A percentile compares a stretch with the other conserved stretches of the same genome.
Evolutionary conservation across 2,797 vertebrate genomes (phyloP).

Genomic region (Paratrypauchen microcephalus): DNA sequence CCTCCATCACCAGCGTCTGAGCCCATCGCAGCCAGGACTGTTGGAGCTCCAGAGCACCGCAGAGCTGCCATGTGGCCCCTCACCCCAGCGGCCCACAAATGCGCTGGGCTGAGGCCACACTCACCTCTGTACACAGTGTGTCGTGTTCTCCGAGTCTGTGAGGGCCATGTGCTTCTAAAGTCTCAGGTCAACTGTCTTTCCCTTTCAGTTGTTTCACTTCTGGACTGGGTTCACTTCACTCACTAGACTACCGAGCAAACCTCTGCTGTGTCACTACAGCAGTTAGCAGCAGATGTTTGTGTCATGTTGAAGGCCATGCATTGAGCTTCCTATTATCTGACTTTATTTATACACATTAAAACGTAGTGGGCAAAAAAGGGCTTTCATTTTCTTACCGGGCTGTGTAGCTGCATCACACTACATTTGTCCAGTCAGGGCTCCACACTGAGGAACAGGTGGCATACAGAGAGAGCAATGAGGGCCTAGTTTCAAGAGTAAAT

Average conservation of each 20-base stretch:
- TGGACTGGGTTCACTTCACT: conserved; percentile 34
- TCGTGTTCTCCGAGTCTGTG: conserved; percentile 47
- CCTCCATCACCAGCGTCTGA: conserved; percentile 96
- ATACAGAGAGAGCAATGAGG: no score
- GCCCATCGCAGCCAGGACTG: conserved; percentile 2
- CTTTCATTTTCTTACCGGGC: neutral
- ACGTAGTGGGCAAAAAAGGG: neutral
- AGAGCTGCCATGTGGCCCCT: neutral
- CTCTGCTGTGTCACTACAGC: neutral
- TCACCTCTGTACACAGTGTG: conserved; percentile 54
- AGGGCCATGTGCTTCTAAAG: conserved; percentile 52
- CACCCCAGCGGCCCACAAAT: conserved; percentile 32
- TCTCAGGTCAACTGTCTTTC: conserved; percentile 68
- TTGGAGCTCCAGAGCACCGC: neutral
- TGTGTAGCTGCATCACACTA: neutral
- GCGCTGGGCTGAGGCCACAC: conserved; percentile 84
- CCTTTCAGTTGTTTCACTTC: conserved; percentile 52
- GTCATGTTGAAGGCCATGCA: neutral
- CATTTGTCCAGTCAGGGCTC: neutral
- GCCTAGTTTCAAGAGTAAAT: neutral
- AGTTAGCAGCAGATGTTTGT: neutral
- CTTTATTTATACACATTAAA: neutral
- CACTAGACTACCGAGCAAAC: conserved; percentile 18
- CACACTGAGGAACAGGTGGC: neutral
- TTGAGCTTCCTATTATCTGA: neutral